Evolutionary conservation across 2,888 invertebrate species (phyloP).

Genomic region (Epinotia demarniana): DNA sequence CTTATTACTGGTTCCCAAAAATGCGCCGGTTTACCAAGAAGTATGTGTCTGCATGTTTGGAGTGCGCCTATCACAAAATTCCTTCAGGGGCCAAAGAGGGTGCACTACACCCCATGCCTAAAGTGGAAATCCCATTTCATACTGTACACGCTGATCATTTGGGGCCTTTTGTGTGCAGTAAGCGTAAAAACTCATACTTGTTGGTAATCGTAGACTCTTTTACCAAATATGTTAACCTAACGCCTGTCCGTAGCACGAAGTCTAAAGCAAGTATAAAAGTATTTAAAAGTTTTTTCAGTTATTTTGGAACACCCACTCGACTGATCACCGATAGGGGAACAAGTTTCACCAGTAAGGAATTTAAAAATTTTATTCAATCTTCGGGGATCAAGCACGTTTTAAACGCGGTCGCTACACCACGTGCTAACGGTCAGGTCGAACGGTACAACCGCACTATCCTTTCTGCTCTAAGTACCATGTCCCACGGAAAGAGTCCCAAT

Average conservation of each 20-base stretch:
- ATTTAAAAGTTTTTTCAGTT: too few relatives aligned
- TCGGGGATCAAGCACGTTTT: too few relatives aligned
- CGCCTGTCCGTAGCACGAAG: not conserved
- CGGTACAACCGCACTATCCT: too few relatives aligned
- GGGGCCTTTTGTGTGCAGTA: not conserved
- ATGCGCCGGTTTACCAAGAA: slow-evolving; percentile 1
- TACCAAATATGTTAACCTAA: not conserved
- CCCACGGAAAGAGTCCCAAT: too few relatives aligned
- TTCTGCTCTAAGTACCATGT: too few relatives aligned
- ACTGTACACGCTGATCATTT: slow-evolving; percentile 7
- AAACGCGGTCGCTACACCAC: too few relatives aligned
- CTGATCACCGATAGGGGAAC: too few relatives aligned
- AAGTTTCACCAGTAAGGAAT: too few relatives aligned
- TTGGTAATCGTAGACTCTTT: slow-evolving; percentile 2
- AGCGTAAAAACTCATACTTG: not conserved
- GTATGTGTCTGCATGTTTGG: not conserved
- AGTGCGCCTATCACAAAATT: slow-evolving; percentile 1
- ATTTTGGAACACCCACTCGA: too few relatives aligned
- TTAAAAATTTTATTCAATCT: too few relatives aligned
- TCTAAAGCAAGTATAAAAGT: not conserved
- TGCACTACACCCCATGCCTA: not conserved
- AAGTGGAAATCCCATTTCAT: not conserved
- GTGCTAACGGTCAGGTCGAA: too few relatives aligned
- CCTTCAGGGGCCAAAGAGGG: not conserved
- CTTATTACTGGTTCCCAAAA: slow-evolving; percentile 3